Percentiles rank a stretch among this genome's conserved stretches.
phyloP scores from a whole-genome alignment of 2,113 vertebrate species.

The Psammodynastes pulverulentus region DNA sequence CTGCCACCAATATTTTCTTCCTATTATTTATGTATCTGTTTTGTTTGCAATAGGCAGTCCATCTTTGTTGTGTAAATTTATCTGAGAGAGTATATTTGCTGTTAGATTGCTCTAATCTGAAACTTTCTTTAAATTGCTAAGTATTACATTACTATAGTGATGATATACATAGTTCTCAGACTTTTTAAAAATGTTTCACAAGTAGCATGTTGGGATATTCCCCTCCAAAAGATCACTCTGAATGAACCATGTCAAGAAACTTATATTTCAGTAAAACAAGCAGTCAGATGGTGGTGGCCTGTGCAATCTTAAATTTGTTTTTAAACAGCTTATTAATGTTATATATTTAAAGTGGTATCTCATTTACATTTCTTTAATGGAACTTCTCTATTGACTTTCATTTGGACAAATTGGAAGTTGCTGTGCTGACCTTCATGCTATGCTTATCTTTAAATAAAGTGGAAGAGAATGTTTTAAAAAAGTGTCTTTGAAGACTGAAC shows the following conservation, averaged over 20 bases:
- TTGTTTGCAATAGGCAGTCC: not conserved
- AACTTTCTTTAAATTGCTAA: not conserved
- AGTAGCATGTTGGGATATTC: not conserved
- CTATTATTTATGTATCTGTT: not conserved
- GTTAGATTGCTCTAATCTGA: not conserved
- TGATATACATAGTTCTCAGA: not conserved
- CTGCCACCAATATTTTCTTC: not conserved
- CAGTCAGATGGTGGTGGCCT: not conserved
- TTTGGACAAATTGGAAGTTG: not conserved
- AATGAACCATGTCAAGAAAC: not conserved
- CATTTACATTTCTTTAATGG: not conserved
- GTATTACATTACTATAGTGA: not conserved
- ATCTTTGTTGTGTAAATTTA: not conserved
- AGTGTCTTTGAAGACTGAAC: not conserved
- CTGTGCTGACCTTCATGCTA: not conserved
- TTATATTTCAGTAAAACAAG: not conserved
- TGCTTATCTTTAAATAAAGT: not conserved
- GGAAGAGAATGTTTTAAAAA: not conserved
- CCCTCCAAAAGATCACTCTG: not conserved
- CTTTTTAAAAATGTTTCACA: not conserved
- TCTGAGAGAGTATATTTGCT: not conserved
- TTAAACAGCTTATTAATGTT: not conserved
- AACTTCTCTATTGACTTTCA: not conserved
- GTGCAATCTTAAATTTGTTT: not conserved
- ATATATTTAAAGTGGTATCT: not conserved